Percentiles rank a stretch among this genome's conserved stretches.
These are phyloP conservation scores for Agapornis roseicollis DNA, from an alignment of 2,113 vertebrate genomes.

Conservation along the genomic window DNA sequence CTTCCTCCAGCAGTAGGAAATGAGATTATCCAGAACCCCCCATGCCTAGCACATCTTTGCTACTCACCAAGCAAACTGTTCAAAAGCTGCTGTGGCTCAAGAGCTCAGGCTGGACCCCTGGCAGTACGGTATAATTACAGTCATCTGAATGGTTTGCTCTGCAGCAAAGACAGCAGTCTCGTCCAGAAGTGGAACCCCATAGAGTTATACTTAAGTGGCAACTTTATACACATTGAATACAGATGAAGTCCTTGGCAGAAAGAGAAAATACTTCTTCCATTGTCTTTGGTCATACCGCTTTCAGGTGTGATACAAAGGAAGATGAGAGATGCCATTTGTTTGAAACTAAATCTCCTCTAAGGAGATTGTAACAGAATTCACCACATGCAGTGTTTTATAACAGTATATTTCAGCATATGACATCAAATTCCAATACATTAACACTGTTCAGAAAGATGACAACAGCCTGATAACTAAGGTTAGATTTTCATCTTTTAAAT, in stretches of 20 bases:
- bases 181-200: slow-evolving; percentile 37
- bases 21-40: slow-evolving; percentile 13
- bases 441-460: neutral
- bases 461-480: neutral
- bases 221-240: slow-evolving; percentile 41
- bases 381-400: neutral
- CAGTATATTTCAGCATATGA: neutral
- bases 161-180: slow-evolving; percentile 14
- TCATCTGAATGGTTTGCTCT: slow-evolving; percentile 2
- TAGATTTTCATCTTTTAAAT: neutral
- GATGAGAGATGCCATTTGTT: neutral
- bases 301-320: slow-evolving; percentile 5
- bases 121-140: neutral
- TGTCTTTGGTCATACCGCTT: neutral
- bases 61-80: neutral
- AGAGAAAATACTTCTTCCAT: neutral
- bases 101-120: slow-evolving; percentile 22
- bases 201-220: neutral
- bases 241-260: slow-evolving; percentile 46
- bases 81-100: slow-evolving; percentile 25
- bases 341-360: neutral
- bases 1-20: neutral
- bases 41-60: neutral
- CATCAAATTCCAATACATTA: neutral
- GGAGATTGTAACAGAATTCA: neutral